Conservation (phyloP, 2,113 vertebrate species). For the Aspiorhynchus laticeps region DNA sequence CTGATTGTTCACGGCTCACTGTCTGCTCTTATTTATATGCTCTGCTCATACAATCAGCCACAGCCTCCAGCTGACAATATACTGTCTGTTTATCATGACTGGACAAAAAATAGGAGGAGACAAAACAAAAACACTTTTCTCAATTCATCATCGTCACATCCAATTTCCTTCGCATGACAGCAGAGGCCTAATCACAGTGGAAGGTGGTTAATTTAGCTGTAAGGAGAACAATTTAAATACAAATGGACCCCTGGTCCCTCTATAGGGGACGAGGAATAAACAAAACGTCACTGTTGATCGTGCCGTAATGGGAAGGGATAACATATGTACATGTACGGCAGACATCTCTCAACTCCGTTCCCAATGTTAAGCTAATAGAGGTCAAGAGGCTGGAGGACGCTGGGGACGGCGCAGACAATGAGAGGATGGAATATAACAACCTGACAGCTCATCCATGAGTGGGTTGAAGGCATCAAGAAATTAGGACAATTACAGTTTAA, state of each 20-base stretch:
- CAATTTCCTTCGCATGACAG: conserved; percentile 25
- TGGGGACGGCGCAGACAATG: neutral
- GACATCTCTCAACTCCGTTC: neutral
- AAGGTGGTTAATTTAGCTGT: conserved; percentile 48
- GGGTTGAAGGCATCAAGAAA: conserved; percentile 60
- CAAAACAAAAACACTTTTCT: conserved; percentile 33
- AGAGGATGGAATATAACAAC: conserved; percentile 24
- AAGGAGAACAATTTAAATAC: conserved; percentile 49
- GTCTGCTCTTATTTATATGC: conserved; percentile 20
- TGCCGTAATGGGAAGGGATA: conserved; percentile 11
- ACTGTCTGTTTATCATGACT: conserved; percentile 24
- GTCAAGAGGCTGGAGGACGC: conserved; percentile 4
- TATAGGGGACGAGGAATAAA: conserved; percentile 26
- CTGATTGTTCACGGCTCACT: neutral
- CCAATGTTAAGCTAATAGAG: conserved; percentile 12
- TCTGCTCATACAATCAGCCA: conserved; percentile 23
- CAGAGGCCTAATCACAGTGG: conserved; percentile 37
- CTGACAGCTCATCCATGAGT: conserved; percentile 27
- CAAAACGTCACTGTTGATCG: conserved; percentile 30
- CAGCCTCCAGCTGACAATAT: neutral
- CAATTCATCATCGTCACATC: conserved; percentile 44
- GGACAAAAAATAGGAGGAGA: neutral
- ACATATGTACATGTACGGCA: neutral
- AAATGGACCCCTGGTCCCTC: conserved; percentile 26
- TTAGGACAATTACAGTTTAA: conserved; percentile 69